Evolutionary conservation across 2,113 vertebrate species (phyloP), one percentile per base, ranked within the genome.

Genomic region (Anseranas semipalmata): DNA sequence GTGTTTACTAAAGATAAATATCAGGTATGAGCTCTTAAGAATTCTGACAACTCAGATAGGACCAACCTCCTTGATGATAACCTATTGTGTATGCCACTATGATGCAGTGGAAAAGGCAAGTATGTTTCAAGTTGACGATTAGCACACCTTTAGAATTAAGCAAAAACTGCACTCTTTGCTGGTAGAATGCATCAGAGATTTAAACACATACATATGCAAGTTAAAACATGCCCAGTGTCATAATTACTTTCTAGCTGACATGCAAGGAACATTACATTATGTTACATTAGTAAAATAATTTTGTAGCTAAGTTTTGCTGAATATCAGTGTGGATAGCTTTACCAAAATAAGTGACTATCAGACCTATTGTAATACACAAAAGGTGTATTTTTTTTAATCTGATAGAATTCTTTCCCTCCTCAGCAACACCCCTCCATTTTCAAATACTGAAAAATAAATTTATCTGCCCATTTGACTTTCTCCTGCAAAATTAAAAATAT

Each of bases 1-100:
- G 56, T 95, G 94, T 91, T 89, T 93, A 92, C 75, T 65, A 50
- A 55, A 81, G 55, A 80, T 62, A 89, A 85, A 63, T 89, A 96
- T 85, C 93, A 67, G 58, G 35, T 55, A 65, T 80, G 77, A 94
- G 48, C 84, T 92, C 85, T 74, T 91, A 90, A 91, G 89, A 84
- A 95, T 91, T 89, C 67, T 95, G 89, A 89, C 93, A 91, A 48
- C 53, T 92, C 77, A 91, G 91, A 93, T 6, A 91, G 71, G 70
- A 62, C 33, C 55, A 8, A 91, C 50, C 41, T 80, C 81, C 75
- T 66, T 21, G 48, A 76, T 53, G 87, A 63, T 55, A 48, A 39
- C 12, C 27, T 37, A 30, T 27, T 68, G 32, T 35, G 30, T 3
- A 33, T 91, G 78, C 67, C 65, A 80, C 35, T 12, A 18, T 32